A percentile compares a stretch with the other conserved stretches of the same genome.
Conservation (phyloP, 1,140 invertebrate species). For the Drosophila arawakana region DNA sequence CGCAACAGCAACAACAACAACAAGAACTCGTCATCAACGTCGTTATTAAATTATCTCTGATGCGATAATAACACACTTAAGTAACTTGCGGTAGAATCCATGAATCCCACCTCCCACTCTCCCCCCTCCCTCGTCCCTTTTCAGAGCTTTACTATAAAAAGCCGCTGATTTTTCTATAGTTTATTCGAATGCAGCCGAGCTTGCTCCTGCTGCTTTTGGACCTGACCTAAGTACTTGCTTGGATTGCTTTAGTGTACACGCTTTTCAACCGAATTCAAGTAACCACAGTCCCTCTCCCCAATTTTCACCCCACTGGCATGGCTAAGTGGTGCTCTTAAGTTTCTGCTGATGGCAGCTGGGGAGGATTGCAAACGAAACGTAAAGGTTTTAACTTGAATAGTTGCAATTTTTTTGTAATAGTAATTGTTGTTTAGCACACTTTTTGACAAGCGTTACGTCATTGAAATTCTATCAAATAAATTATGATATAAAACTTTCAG, state of each 20-base stretch:
- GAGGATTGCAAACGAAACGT: slow-evolving; percentile 28
- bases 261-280: slow-evolving; percentile 39
- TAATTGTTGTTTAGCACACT: slow-evolving; percentile 45
- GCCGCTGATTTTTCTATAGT: slow-evolving; percentile 80
- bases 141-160: slow-evolving; percentile 64
- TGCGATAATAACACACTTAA: slow-evolving; percentile 80
- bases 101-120: neutral
- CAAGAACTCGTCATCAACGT: slow-evolving; percentile 47
- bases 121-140: too few species aligned
- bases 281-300: slow-evolving; percentile 1
- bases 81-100: slow-evolving; percentile 45
- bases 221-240: slow-evolving; percentile 67
- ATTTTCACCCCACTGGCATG: neutral
- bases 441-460: slow-evolving; percentile 70
- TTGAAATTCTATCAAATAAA: slow-evolving; percentile 58
- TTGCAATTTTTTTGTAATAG: slow-evolving; percentile 26
- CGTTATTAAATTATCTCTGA: slow-evolving; percentile 82
- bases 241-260: slow-evolving; percentile 32
- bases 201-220: slow-evolving; percentile 55
- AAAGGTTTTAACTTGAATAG: slow-evolving; percentile 72
- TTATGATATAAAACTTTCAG: slow-evolving; percentile 19
- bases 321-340: slow-evolving; percentile 76
- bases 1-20: slow-evolving; percentile 31
- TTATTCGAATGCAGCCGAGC: slow-evolving; percentile 80
- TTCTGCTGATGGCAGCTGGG: slow-evolving; percentile 73